Evolutionary conservation across 2,797 vertebrate species (phyloP), one percentile per base, ranked within the genome.

Genomic region (Acomys russatus): DNA sequence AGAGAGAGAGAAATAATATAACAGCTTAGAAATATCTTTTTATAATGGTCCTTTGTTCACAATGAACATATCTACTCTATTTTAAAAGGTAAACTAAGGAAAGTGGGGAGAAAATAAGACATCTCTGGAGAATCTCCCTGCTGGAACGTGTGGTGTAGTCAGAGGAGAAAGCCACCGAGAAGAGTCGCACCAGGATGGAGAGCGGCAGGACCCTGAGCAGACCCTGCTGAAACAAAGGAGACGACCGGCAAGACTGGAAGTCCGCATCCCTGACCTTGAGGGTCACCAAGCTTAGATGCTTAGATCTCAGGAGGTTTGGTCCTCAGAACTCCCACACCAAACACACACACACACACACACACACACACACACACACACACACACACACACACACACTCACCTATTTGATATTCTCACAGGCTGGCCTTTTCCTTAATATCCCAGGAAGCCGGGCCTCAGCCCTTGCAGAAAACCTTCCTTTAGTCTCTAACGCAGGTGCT

Each of bases 21-120:
- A 88, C 89, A 66, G 73, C 71, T 74, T 78, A 15, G 17, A 79
- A 38, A 38, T 61, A 5, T 56, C 49, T 56, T 78, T 73, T 33
- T 78, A 77, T 49, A 51, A 33, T 61, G 79, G 63, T 85, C 56
- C 3, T 88, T 95, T 89, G 22, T 44, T 51, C 38, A 8, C 83
- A 18, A 9, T n/a, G 0, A 44, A 79, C 51, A 15, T 64, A 44
- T 80, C 63, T 90, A 79, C 68, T 83, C 82, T 83, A 94, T 84
- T 93, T 95, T 92, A 51, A 85, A 93, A 64, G 49, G 87, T 59
- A 92, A 77, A 76, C 63, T 84, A 38, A 92, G 61, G 30, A 64
- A 23, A 30, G 8, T 14, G n/a, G 54, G 18, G 20, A 64, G 54
- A 0, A 54, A 88, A n/a, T 12, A 91, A 79, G 56, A 90, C 33